Conservation (phyloP, 2,113 vertebrate genomes). For the Cynoglossus semilaevis region DNA sequence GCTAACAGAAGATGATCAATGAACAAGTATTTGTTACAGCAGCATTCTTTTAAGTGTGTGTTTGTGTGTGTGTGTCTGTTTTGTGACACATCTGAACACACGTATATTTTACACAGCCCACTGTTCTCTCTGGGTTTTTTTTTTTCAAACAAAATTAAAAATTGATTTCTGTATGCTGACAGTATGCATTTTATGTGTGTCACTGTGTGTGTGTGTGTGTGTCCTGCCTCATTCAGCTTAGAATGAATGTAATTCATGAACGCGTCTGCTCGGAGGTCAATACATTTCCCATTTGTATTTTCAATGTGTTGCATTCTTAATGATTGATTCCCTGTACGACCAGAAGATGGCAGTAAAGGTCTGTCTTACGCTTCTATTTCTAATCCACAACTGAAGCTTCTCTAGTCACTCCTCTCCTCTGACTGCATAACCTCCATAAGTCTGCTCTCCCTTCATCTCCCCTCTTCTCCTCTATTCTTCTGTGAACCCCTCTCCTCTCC, state of each 20-base stretch:
- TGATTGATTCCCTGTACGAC: constrained; percentile 11
- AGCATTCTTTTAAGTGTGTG: neutral
- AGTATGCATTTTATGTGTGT: constrained; percentile 25
- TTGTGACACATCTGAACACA: constrained; percentile 14
- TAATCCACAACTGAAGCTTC: neutral
- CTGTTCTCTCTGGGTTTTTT: constrained; percentile 41
- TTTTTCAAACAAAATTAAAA: constrained; percentile 64
- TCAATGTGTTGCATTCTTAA: constrained; percentile 32
- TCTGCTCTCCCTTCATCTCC: neutral
- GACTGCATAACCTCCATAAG: neutral
- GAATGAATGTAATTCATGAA: neutral
- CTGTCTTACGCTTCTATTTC: constrained; percentile 32
- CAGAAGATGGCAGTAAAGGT: constrained; percentile 72
- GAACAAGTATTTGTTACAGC: constrained; percentile 27
- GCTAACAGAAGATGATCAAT: constrained; percentile 52
- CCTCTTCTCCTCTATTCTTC: too few relatives aligned
- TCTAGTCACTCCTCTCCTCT: constrained; percentile 17
- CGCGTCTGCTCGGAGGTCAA: constrained; percentile 38
- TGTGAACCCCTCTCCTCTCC: neutral
- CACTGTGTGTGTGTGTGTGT: neutral
- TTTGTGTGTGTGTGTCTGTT: neutral
- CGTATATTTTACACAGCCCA: constrained; percentile 16
- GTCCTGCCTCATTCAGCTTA: neutral
- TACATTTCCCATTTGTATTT: constrained; percentile 47
- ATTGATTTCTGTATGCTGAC: constrained; percentile 63